phyloP scores from a whole-genome alignment of 2,888 invertebrate species.

The Eulithis prunata region DNA sequence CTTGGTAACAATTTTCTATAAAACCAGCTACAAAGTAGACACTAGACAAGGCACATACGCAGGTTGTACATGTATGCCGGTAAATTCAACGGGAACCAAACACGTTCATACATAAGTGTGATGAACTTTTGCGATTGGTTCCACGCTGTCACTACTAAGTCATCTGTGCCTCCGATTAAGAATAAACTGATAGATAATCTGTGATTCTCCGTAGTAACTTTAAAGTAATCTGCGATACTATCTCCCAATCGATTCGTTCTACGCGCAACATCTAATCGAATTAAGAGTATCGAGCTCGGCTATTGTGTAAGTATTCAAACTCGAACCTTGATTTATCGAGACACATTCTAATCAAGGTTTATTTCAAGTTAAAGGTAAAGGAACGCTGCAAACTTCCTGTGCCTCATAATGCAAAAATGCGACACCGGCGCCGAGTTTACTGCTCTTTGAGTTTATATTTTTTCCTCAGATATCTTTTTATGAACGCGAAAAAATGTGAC shows the following conservation, averaged over 20 bases:
- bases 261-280: conserved; percentile 71
- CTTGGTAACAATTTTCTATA: conserved; percentile 12
- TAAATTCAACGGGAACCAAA: conserved; percentile 39
- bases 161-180: conserved; percentile 23
- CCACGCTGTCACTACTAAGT: conserved; percentile 29
- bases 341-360: conserved; percentile 31
- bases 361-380: conserved; percentile 18
- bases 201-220: conserved; percentile 46
- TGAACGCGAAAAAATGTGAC: background rate
- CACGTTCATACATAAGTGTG: conserved; percentile 39
- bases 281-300: conserved; percentile 54
- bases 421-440: conserved; percentile 8
- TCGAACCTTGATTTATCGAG: conserved; percentile 51
- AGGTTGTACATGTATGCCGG: conserved; percentile 23
- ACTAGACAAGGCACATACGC: conserved; percentile 8
- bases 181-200: conserved; percentile 32
- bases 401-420: conserved; percentile 27
- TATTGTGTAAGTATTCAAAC: conserved; percentile 59
- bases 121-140: conserved; percentile 43
- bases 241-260: conserved; percentile 70
- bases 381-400: conserved; percentile 29
- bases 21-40: conserved; percentile 25
- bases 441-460: conserved; percentile 7
- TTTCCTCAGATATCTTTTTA: background rate
- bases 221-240: conserved; percentile 46